These are phyloP conservation scores for Stramonita haemastoma DNA, from an alignment of 2,888 invertebrate genomes.

Conservation along the genomic window DNA sequence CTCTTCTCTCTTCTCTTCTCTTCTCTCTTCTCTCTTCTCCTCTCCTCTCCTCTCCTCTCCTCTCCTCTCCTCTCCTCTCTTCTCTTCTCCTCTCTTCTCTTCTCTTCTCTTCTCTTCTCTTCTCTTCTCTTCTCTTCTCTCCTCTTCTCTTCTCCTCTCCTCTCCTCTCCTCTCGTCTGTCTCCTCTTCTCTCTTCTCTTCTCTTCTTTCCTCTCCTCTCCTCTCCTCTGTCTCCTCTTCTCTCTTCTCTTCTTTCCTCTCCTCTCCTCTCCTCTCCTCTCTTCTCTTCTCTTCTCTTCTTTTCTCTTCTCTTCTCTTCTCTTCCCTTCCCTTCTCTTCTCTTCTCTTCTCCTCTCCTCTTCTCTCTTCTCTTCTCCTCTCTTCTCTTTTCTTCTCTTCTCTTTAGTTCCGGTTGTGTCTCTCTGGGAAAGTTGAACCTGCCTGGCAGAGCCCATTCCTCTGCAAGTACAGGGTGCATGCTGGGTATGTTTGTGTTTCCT, in stretches of 20 bases:
- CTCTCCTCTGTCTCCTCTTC: too few relatives aligned
- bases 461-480: too few relatives aligned
- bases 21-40: too few relatives aligned
- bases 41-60: neutral
- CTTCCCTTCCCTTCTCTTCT: neutral
- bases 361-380: neutral
- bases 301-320: neutral
- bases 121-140: neutral
- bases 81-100: neutral
- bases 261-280: neutral
- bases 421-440: too few relatives aligned
- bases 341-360: neutral
- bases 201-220: too few relatives aligned
- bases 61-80: neutral
- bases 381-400: too few relatives aligned
- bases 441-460: too few relatives aligned
- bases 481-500: too few relatives aligned
- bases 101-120: neutral
- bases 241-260: too few relatives aligned
- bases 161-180: neutral
- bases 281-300: neutral
- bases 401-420: too few relatives aligned
- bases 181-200: neutral
- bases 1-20: neutral
- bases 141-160: neutral